These are phyloP conservation scores for Agelas oroides DNA, from an alignment of 37 sponge, comb jelly and placozoan genomes.

Conservation along the genomic window DNA sequence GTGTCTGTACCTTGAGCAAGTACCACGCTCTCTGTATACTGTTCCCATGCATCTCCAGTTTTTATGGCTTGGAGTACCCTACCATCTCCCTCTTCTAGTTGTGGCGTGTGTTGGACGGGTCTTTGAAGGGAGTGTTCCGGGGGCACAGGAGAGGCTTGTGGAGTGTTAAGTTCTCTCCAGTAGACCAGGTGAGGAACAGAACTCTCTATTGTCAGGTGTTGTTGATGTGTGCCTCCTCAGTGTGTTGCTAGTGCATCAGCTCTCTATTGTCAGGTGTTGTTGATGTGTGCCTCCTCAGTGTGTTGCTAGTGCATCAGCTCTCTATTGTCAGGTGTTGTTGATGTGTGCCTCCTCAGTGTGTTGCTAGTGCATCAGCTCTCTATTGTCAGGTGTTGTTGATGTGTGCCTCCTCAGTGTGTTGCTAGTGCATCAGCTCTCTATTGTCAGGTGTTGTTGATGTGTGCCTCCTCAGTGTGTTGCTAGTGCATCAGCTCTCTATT, in stretches of 20 bases:
- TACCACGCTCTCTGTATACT: no score
- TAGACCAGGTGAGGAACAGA: constrained; percentile 71
- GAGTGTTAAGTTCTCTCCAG: constrained; percentile 95
- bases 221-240: no score
- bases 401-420: constrained; percentile 94
- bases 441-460: no score
- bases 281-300: no score
- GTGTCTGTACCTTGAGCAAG: constrained; percentile 28
- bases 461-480: constrained; percentile 94
- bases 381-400: no score
- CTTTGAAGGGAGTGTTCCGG: constrained; percentile 59
- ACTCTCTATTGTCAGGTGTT: no score
- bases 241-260: constrained; percentile 81
- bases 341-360: no score
- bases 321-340: no score
- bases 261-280: no score
- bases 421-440: constrained; percentile 10
- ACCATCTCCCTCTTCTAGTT: constrained; percentile 23
- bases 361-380: constrained; percentile 39
- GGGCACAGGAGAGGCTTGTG: constrained; percentile 97
- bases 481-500: background rate
- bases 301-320: constrained; percentile 60
- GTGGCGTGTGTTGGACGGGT: constrained; percentile 80
- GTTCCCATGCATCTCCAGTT: no score
- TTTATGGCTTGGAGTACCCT: no score